Evolutionary conservation across 2,888 invertebrate species (phyloP).

Genomic region (Erebia epiphron): DNA sequence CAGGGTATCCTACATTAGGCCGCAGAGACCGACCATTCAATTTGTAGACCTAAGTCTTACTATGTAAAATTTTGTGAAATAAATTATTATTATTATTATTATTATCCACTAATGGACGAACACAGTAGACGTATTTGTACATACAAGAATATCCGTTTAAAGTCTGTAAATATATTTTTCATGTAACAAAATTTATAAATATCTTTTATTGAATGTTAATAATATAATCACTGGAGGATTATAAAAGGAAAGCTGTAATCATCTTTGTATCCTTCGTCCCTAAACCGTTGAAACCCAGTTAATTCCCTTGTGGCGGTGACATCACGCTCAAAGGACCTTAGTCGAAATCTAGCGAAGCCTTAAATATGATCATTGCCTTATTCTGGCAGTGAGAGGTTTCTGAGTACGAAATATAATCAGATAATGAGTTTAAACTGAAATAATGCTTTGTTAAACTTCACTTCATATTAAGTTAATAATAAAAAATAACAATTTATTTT

Average conservation of each 20-base stretch:
- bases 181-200: not conserved
- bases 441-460: constrained; percentile 16
- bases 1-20: no score
- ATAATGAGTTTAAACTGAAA: constrained; percentile 46
- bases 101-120: no score
- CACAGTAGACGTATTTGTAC: no score
- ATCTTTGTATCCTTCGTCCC: constrained; percentile 52
- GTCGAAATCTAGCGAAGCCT: constrained; percentile 57
- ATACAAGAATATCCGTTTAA: no score
- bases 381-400: constrained; percentile 45
- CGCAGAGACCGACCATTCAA: no score
- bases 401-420: constrained; percentile 51
- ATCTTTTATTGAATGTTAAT: not conserved
- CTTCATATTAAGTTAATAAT: not conserved
- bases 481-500: no score
- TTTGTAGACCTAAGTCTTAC: no score
- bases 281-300: constrained; percentile 42
- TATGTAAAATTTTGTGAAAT: no score
- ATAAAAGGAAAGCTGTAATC: constrained; percentile 47
- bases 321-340: constrained; percentile 59
- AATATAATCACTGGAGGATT: constrained; percentile 5
- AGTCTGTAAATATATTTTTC: no score
- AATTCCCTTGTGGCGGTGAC: constrained; percentile 53
- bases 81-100: no score
- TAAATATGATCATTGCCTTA: constrained; percentile 58